Evolutionary conservation across 2,113 vertebrate genomes (phyloP).

Genomic region (Anarhynchus alexandrinus): DNA sequence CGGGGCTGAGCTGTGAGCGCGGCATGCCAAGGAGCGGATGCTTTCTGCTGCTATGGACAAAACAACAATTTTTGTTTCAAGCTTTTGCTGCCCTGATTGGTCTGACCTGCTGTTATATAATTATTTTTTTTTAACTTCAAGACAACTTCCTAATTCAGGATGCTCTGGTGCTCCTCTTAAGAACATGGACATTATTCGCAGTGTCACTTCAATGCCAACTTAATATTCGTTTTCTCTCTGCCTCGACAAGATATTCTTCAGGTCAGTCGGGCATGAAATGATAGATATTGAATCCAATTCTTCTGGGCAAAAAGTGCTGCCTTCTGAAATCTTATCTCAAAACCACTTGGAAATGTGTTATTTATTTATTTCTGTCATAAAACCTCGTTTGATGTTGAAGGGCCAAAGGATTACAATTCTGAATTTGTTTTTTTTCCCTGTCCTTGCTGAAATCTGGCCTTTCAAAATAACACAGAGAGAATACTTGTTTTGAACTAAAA

Average conservation of each 20-base stretch:
- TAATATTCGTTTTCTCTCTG: background rate
- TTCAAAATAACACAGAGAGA: background rate
- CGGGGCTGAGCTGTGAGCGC: accelerated
- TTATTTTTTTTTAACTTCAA: background rate
- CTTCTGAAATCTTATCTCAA: background rate
- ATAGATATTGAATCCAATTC: background rate
- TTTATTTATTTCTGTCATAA: background rate
- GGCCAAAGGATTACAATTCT: background rate
- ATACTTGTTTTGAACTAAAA: background rate
- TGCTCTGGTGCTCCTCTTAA: background rate
- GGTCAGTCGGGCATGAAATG: background rate
- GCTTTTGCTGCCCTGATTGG: background rate
- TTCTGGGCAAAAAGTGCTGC: background rate
- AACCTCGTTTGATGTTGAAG: accelerated
- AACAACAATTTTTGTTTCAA: background rate
- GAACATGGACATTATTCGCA: background rate
- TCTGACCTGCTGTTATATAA: background rate
- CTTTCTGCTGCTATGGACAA: background rate
- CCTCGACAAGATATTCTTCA: background rate
- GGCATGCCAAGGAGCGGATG: accelerated
- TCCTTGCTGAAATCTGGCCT: background rate
- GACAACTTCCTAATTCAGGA: background rate
- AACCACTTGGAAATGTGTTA: background rate
- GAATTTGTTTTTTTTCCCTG: background rate
- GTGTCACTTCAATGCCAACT: background rate